phyloP scores from a whole-genome alignment of 2,888 invertebrate species.

The Omphaloscelis lunosa region DNA sequence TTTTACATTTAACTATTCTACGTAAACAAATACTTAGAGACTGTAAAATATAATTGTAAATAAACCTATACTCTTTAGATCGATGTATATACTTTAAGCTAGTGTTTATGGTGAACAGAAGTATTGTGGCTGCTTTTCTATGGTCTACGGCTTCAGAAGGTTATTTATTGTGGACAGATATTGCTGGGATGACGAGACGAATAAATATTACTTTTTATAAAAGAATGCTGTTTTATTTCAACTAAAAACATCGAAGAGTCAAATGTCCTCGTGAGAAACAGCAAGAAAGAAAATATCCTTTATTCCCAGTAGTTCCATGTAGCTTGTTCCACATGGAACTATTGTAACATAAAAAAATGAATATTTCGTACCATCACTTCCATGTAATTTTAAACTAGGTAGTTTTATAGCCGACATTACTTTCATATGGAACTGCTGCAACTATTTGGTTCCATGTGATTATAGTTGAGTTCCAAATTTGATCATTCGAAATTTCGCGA shows the following conservation, averaged over 20 bases:
- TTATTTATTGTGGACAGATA: constrained; percentile 64
- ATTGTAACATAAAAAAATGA: too few species aligned
- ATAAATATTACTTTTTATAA: constrained; percentile 66
- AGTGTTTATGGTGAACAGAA: constrained; percentile 40
- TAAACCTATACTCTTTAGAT: constrained; percentile 46
- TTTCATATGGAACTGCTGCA: too few species aligned
- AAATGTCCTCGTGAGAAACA: not conserved
- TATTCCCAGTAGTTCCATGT: too few species aligned
- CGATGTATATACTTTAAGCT: constrained; percentile 60
- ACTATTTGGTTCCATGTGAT: too few species aligned
- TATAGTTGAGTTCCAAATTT: too few species aligned
- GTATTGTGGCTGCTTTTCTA: constrained; percentile 50
- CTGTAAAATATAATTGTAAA: constrained; percentile 67
- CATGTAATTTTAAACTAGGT: too few species aligned
- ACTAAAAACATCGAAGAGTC: too few species aligned
- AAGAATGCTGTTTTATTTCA: constrained; percentile 57
- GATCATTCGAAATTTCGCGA: too few species aligned
- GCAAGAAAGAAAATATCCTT: not conserved
- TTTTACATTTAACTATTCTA: constrained; percentile 33
- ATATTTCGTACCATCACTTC: too few species aligned
- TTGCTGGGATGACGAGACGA: constrained; percentile 60
- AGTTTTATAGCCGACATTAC: too few species aligned
- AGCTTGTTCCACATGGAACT: too few species aligned
- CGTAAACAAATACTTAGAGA: constrained; percentile 57
- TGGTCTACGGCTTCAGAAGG: constrained; percentile 51